Base-by-base conservation (phyloP, 2,797 vertebrate genomes). In the Sebastes minor region DNA sequence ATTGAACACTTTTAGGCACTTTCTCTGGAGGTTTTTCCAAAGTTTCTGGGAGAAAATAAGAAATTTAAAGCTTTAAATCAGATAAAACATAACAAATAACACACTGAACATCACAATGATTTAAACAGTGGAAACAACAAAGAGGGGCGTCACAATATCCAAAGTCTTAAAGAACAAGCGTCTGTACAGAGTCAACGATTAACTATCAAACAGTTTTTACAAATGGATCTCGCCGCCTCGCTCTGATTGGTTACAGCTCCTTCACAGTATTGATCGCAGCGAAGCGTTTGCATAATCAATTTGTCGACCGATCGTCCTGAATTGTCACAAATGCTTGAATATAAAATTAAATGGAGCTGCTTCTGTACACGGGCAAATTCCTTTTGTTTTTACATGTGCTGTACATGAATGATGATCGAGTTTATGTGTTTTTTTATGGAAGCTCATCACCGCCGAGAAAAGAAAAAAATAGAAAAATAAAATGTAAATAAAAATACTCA, bases 241-340 rank as follows among this genome's bases (percentile, higher is more conserved):
- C 42, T 46, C 42, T 46, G 65, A 61, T 74, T 55, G 25, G 62
- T 16, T 35, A 27, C 3, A 53, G 76, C 71, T 80, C 35, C 76
- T 84, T 89, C 92, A 92, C 89, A 91, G 86, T 86, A 65, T 82
- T 32, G 59, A 74, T 81, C 33, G 32, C 81, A 57, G 63, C 23
- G 8, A 65, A 71, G 53, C 67, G 65, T 87, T 65, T 87, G 84
- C 82, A 88, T 87, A 86, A 87, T 86, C 49, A 81, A 57, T 69
- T 22, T 1, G 4, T 76, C 61, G 1, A 71, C 64, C 28, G 2
- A 69, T 72, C 22, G 6, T 77, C 76, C 60, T 82, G 66, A 86
- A 80, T 83, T 65, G 70, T 89, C 83, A 68, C 52, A 42, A 80
- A 77, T 16, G 46, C 46, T 30, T 53, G 8, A 14, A 42, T 66